These are phyloP conservation scores for Philopedon plagiatum DNA, from an alignment of 2,888 invertebrate genomes.

Conservation along the genomic window DNA sequence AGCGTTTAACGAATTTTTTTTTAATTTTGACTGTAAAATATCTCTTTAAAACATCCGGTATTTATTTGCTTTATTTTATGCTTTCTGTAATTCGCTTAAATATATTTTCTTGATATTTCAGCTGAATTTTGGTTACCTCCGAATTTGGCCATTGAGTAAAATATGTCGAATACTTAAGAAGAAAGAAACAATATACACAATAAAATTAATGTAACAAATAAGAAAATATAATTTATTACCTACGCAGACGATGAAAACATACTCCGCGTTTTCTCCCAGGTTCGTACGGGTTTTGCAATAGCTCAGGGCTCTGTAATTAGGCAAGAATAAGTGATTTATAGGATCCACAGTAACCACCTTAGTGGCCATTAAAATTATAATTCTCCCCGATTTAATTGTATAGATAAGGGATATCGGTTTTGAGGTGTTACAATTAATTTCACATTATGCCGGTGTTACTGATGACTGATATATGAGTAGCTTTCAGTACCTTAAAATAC, in stretches of 20 bases:
- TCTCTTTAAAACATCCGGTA: too few relatives aligned
- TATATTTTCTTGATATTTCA: too few relatives aligned
- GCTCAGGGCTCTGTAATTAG: conserved; percentile 47
- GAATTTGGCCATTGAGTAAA: too few relatives aligned
- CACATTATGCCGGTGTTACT: conserved; percentile 11
- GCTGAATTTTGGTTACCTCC: too few relatives aligned
- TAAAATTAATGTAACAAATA: too few relatives aligned
- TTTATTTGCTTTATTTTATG: too few relatives aligned
- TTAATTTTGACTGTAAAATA: too few relatives aligned
- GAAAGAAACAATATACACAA: too few relatives aligned
- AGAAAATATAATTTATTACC: too few relatives aligned
- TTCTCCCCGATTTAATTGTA: conserved; percentile 45
- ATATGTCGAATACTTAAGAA: too few relatives aligned
- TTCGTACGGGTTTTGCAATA: conserved; percentile 41
- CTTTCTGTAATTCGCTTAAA: too few relatives aligned
- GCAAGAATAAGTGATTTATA: conserved; percentile 50
- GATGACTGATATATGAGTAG: conserved; percentile 17
- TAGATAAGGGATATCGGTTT: conserved; percentile 45
- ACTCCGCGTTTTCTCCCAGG: conserved; percentile 20
- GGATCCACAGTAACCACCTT: conserved; percentile 48
- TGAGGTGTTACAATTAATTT: conserved; percentile 48
- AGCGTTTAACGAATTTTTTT: too few relatives aligned
- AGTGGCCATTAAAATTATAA: conserved; percentile 47
- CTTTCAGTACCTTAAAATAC: neutral
- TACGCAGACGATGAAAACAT: neutral